Conservation (phyloP, 2,113 vertebrate species). For the Larimichthys crocea region DNA sequence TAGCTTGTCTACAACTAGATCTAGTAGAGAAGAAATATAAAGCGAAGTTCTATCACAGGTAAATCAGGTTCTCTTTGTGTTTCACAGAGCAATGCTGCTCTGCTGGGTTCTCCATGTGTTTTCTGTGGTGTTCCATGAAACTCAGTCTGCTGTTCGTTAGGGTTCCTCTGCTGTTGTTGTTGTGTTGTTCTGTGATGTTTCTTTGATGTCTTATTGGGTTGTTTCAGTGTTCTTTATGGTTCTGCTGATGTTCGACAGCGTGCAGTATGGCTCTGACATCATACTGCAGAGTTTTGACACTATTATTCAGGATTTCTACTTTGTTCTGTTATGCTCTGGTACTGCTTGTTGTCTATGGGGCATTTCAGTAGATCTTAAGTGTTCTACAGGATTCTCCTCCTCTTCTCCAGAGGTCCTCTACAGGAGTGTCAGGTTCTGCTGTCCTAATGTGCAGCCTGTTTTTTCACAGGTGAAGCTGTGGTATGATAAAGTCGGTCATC, state of each 20-base stretch:
- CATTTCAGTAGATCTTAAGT: background rate
- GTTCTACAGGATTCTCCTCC: background rate
- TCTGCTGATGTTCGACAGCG: background rate
- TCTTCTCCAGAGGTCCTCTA: background rate
- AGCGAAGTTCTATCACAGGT: background rate
- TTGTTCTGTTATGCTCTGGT: background rate
- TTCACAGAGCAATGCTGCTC: background rate
- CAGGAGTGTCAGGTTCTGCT: background rate
- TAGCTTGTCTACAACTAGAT: background rate
- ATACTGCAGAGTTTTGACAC: background rate
- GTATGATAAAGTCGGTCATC: slow-evolving; percentile 97
- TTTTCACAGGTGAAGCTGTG: slow-evolving; percentile 92
- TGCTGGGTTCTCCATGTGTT: background rate
- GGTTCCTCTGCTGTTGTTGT: background rate
- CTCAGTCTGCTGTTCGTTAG: background rate
- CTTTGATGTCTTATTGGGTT: background rate
- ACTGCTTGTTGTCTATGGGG: too few relatives aligned
- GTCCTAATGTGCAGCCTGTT: background rate
- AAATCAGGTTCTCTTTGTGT: background rate
- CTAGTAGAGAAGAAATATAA: background rate
- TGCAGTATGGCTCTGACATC: background rate
- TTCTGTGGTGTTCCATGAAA: background rate
- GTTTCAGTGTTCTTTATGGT: background rate
- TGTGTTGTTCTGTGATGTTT: background rate
- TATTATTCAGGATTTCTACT: background rate